These are phyloP conservation scores for Mechanitis mazaeus DNA, from an alignment of 2,888 invertebrate species.

Conservation along the genomic window DNA sequence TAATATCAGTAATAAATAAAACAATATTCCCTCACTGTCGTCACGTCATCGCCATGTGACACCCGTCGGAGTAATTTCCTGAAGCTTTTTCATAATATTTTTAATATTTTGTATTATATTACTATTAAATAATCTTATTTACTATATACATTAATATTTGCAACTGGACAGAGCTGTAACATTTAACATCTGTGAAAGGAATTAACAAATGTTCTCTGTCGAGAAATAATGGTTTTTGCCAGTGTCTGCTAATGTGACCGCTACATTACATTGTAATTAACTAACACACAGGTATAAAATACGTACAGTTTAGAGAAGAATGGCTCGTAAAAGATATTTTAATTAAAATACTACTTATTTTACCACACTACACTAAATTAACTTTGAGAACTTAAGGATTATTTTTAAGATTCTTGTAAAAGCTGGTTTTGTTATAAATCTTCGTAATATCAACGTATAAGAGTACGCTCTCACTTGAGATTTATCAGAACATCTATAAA, in stretches of 20 bases:
- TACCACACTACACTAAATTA: background rate
- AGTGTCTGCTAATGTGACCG: slow-evolving; percentile 8
- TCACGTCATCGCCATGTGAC: too few relatives aligned
- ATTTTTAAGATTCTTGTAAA: background rate
- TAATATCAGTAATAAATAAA: too few relatives aligned
- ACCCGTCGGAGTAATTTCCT: too few relatives aligned
- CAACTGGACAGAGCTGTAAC: too few relatives aligned
- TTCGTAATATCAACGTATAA: background rate
- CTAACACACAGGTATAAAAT: background rate
- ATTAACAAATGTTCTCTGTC: slow-evolving; percentile 1
- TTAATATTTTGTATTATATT: too few relatives aligned
- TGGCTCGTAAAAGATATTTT: too few relatives aligned
- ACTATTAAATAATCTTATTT: too few relatives aligned
- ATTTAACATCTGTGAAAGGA: too few relatives aligned
- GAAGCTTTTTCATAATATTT: too few relatives aligned
- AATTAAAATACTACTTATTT: background rate
- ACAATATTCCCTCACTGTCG: too few relatives aligned
- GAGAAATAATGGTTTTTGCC: slow-evolving; percentile 10
- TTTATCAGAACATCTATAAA: slow-evolving; percentile 27
- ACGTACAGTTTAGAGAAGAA: too few relatives aligned
- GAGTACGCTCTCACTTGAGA: slow-evolving; percentile 14
- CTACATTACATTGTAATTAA: slow-evolving; percentile 12
- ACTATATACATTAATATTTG: too few relatives aligned
- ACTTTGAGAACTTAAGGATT: background rate
- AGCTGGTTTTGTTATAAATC: background rate